Conservation (phyloP, 37 sponge, comb jelly and placozoan species). For the Ephydatia muelleri region DNA sequence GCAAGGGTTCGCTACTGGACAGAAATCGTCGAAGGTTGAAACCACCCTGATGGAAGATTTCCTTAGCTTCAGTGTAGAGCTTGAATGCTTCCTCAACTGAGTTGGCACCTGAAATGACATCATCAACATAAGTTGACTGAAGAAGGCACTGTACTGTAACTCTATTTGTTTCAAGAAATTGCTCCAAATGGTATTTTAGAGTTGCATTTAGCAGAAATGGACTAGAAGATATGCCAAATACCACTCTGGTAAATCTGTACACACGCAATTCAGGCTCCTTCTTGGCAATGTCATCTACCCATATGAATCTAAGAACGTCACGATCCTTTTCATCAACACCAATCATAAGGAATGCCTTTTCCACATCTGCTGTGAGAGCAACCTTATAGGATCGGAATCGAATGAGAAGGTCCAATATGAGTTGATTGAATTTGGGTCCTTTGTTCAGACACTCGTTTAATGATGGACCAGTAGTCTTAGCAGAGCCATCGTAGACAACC, state of each 20-base stretch:
- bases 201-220: slow-evolving; percentile 51
- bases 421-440: slow-evolving; percentile 30
- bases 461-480: slow-evolving; percentile 16
- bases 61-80: slow-evolving; percentile 34
- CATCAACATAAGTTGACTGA: slow-evolving; percentile 33
- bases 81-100: slow-evolving; percentile 9
- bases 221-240: slow-evolving; percentile 34
- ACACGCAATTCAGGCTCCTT: slow-evolving; percentile 16
- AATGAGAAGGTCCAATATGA: slow-evolving; percentile 24
- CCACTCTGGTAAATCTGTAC: slow-evolving; percentile 38
- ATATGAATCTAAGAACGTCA: slow-evolving; percentile 37
- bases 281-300: slow-evolving; percentile 27
- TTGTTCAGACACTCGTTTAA: slow-evolving; percentile 42
- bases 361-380: slow-evolving; percentile 36
- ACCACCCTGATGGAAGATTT: slow-evolving; percentile 26
- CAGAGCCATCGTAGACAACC: slow-evolving; percentile 40
- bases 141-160: neutral
- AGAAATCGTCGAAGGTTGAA: slow-evolving; percentile 39
- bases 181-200: slow-evolving; percentile 19
- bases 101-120: slow-evolving; percentile 27
- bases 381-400: slow-evolving; percentile 37
- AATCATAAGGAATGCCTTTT: slow-evolving; percentile 48
- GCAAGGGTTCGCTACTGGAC: neutral
- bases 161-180: neutral
- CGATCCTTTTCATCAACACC: slow-evolving; percentile 26